These are phyloP conservation scores for Alosa alosa DNA, from an alignment of 2,113 vertebrate genomes.

Conservation along the genomic window DNA sequence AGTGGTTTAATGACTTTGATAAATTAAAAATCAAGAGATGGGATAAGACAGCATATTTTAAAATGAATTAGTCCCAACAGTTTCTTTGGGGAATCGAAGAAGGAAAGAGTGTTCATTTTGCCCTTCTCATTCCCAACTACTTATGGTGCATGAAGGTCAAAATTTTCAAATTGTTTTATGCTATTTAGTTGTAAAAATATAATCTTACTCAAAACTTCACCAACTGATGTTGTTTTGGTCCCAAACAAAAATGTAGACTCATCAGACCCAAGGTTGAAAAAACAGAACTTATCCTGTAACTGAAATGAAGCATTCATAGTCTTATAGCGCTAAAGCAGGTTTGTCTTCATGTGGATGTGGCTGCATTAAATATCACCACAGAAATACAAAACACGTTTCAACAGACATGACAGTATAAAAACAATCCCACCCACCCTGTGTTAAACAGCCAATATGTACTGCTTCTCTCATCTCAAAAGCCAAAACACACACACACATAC, in stretches of 20 bases:
- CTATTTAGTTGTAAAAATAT: too few species aligned
- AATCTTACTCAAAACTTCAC: too few species aligned
- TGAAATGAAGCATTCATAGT: too few species aligned
- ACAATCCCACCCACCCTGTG: not conserved
- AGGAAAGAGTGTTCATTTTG: not conserved
- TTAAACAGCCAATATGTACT: not conserved
- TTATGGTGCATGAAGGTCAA: not conserved
- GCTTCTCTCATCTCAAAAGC: not conserved
- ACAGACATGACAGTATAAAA: slow-evolving; percentile 21
- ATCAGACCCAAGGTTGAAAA: too few species aligned
- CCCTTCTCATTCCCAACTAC: not conserved
- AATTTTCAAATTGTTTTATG: too few species aligned
- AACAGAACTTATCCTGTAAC: too few species aligned
- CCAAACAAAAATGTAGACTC: too few species aligned
- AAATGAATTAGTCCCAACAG: not conserved
- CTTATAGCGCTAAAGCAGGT: not conserved
- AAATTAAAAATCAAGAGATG: not conserved
- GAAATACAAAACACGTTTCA: slow-evolving; percentile 38
- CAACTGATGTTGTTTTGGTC: too few species aligned
- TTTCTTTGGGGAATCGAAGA: not conserved
- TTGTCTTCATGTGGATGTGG: slow-evolving; percentile 18
- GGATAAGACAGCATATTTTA: slow-evolving; percentile 16
- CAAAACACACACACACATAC: not conserved
- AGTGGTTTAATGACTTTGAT: slow-evolving; percentile 8
- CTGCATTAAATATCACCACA: slow-evolving; percentile 44